Evolutionary conservation across 1,140 invertebrate genomes (phyloP).

Genomic region (Paraescarpia echinospica): DNA sequence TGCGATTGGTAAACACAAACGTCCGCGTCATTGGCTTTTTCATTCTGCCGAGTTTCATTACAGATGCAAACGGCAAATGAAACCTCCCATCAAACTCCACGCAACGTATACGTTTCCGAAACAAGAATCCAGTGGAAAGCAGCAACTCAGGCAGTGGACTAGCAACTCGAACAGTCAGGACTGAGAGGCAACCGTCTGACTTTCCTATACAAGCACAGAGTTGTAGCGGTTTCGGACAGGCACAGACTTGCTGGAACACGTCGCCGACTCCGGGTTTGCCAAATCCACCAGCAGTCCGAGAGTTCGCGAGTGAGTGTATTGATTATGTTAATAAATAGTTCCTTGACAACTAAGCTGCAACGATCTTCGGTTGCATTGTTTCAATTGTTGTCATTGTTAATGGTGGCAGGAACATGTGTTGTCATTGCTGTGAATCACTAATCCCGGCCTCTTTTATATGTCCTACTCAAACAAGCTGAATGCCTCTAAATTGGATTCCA

Average conservation of each 20-base stretch:
- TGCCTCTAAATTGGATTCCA: background rate
- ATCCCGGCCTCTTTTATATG: background rate
- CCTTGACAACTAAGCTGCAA: background rate
- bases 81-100: background rate
- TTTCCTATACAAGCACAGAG: background rate
- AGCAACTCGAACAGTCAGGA: background rate
- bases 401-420: background rate
- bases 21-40: conserved; percentile 20
- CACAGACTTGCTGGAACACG: background rate
- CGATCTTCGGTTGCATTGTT: background rate
- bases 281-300: background rate
- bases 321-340: conserved; percentile 7
- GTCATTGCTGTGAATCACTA: background rate
- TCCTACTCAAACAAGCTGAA: background rate
- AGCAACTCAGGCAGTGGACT: background rate
- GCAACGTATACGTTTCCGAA: background rate
- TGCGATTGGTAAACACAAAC: conserved; percentile 25
- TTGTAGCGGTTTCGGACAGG: background rate
- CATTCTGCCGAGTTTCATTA: conserved; percentile 15
- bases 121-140: background rate
- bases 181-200: background rate
- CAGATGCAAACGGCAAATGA: background rate
- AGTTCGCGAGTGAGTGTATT: background rate
- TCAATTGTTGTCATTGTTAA: background rate
- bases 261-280: background rate